Conservation (phyloP, 2,888 invertebrate species). For the Pseudococcus jackbeardsleyi region DNA sequence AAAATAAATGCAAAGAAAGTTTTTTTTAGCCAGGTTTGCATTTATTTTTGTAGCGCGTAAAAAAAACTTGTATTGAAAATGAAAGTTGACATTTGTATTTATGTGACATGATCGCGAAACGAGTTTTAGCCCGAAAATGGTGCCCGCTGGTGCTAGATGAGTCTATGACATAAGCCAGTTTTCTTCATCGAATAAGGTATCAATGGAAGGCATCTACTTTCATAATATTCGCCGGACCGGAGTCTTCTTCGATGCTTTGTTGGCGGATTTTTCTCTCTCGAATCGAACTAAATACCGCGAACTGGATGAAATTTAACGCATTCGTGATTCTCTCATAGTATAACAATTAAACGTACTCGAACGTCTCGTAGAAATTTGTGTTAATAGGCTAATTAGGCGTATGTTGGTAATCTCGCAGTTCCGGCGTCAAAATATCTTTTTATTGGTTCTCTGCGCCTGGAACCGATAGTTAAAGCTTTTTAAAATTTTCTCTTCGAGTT, state of each 20-base stretch:
- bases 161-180: slow-evolving; percentile 48
- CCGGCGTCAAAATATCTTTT: slow-evolving; percentile 10
- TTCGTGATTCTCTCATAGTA: slow-evolving; percentile 10
- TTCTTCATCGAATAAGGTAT: slow-evolving; percentile 29
- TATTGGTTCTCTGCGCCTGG: background rate
- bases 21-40: slow-evolving; percentile 37
- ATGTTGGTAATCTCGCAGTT: background rate
- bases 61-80: slow-evolving; percentile 23
- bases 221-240: slow-evolving; percentile 14
- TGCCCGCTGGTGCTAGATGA: background rate
- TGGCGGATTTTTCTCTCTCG: background rate
- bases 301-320: slow-evolving; percentile 43
- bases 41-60: slow-evolving; percentile 44
- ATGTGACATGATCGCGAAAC: background rate
- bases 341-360: slow-evolving; percentile 12
- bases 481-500: background rate
- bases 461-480: background rate
- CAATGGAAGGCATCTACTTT: background rate
- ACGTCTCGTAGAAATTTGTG: slow-evolving; percentile 4
- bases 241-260: background rate
- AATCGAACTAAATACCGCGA: slow-evolving; percentile 5
- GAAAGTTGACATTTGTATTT: slow-evolving; percentile 29
- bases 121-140: slow-evolving; percentile 11
- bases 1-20: slow-evolving; percentile 51
- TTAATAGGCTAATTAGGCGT: slow-evolving; percentile 30